Base-by-base conservation (phyloP, 2,888 invertebrate species). In the Apoda limacodes region DNA sequence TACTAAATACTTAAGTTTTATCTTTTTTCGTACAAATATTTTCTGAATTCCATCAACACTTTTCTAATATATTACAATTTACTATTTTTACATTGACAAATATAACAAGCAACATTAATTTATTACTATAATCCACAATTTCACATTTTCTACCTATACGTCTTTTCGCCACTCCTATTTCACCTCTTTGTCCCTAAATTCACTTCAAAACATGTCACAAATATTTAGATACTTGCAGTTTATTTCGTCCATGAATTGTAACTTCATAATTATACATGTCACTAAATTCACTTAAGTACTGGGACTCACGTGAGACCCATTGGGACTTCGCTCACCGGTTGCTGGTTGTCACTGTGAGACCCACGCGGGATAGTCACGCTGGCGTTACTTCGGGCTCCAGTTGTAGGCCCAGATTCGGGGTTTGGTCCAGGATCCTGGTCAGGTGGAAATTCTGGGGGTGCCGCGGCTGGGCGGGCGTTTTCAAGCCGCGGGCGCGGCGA, bases 401-500 rank as follows among this genome's bases (percentile, higher is more conserved):
- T 39, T 43, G 51, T 34, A 52, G 46, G 34, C 28, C 42, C 32
- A 38, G 40, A 19, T 42, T 32, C 31, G 34, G 47, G 19, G 49
- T 33, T 34, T 17, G 45, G 39, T 34, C 45, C 42, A 32, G 34
- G 40, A 33, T 40, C 49, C 45, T 58, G 48, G 34, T 72, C 70
- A 12, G 56, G 53, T 9, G 70, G 71, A 48, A 69, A 68, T 49
- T 71, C 75, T 4, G 76, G 78, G 4, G 80, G 76, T 42, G 76
- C 78, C 40, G 78, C 80, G 37, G 78, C 72, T 29, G 78, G 78
- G 26, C 78, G 60, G 48, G 70, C 66, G 58, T 68, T 56, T 55
- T 80, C 78, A 37, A 70, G 66, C 44, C 80, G 65, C 42, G 80
- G 74, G 28, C 72, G 70, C 56, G 78, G 78, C 54, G 80, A 75